Evolutionary conservation across 2,113 vertebrate species (phyloP), one percentile per base, ranked within the genome.

Genomic region (Eptesicus fuscus): DNA sequence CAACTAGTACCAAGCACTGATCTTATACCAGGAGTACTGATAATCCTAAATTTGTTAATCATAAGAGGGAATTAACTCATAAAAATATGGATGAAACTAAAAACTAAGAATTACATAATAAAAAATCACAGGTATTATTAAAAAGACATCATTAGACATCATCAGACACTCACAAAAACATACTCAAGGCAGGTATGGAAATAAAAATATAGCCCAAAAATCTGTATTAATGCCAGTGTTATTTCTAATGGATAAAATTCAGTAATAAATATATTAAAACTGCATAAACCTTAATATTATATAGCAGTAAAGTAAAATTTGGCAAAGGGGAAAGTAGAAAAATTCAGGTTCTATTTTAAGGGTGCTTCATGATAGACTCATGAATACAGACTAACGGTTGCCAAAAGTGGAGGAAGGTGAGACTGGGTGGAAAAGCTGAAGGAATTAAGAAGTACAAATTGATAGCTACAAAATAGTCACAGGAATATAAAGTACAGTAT

Each of bases 1-100:
- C 83, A 95, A 88, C 32, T 61, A 96, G 61, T 86, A 16, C 30
- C 86, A 89, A 93, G 71, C 16, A 91, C 0, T 80, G 35, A 76
- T 82, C n/a, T 78, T 90, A 83, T 14, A 86, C 9, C 20, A 13
- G 23, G 4, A 93, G 32, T 94, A 91, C 11, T 87, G 32, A 84
- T 53, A 95, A 70, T 82, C 7, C 37, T 93, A 94, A 90, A 40
- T 40, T 70, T 83, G 7, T 51, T 94, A 35, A 63, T 90, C 32
- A 53, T 84, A 93, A 86, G 37, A 93, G 73, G 28, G 9, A 92
- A 95, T 78, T 73, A 97, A 80, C 30, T 82, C 70, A 94, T 71
- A 93, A 86, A 90, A 49, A 94, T 22, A 90, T 18, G 1, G 49
- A 37, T 83, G 82, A 44, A 35, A 5, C 35, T 76, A 96, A 94